Evolutionary conservation across 2,888 invertebrate species (phyloP).

Genomic region (Anthrax anthrax): DNA sequence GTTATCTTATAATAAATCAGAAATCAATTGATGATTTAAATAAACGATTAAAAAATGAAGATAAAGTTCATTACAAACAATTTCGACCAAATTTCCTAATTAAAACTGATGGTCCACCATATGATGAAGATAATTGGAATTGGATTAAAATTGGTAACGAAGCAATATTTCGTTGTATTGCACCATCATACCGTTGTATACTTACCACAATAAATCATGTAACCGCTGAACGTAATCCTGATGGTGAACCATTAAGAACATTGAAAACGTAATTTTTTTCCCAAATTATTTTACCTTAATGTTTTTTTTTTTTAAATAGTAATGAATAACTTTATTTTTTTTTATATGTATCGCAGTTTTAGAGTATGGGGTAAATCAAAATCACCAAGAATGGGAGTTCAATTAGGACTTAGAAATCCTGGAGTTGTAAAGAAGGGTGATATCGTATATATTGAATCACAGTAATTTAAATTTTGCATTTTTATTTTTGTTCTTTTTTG

Average conservation of each 20-base stretch:
- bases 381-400: conserved; percentile 38
- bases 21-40: conserved; percentile 51
- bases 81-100: conserved; percentile 56
- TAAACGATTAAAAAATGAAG: conserved; percentile 37
- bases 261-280: conserved; percentile 37
- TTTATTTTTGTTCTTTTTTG: no score
- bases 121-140: conserved; percentile 52
- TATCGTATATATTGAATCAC: conserved; percentile 35
- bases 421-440: conserved; percentile 37
- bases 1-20: conserved; percentile 48
- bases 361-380: conserved; percentile 4
- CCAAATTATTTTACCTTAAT: background rate
- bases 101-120: conserved; percentile 37
- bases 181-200: conserved; percentile 40
- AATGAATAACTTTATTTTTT: background rate
- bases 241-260: conserved; percentile 47
- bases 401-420: conserved; percentile 35
- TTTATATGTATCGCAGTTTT: conserved; percentile 3
- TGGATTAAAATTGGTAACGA: conserved; percentile 49
- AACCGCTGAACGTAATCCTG: conserved; percentile 43
- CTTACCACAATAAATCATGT: conserved; percentile 53
- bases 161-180: conserved; percentile 46
- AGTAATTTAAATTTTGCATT: conserved; percentile 11
- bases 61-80: conserved; percentile 37
- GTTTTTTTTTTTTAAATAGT: background rate